Evolutionary conservation across 2,113 vertebrate genomes (phyloP), one percentile per base, ranked within the genome.

Genomic region (Paedocypris sp.): DNA sequence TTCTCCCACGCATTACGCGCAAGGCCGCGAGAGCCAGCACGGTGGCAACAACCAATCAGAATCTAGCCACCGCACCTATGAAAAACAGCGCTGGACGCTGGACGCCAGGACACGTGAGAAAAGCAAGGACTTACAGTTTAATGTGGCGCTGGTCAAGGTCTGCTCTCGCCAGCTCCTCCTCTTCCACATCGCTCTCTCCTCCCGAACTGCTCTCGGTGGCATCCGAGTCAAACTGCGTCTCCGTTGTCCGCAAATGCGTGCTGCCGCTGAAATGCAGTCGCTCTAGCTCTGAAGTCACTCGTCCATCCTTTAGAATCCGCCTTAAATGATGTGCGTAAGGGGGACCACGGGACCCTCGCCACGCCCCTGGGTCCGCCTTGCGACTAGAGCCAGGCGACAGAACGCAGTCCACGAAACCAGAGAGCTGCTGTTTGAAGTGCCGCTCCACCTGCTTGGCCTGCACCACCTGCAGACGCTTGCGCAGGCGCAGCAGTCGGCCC

Each of bases 401-500:
- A 35, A 91, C 85, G 18, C 87, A 88, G 80, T 92, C 91, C 77
- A 97, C 77, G 79, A 99, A 92, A 53, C 93, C 93, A 1, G 91
- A 87, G 45, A 99, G 77, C 76, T 99, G 95, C 72, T 99, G 93
- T 67, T 94, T 91, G 54, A 98, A 87, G 72, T 99, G 95, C 0
- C 95, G 89, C 79, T 99, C 93, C 60, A 97, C 93, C 81, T 98
- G 94, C 78, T 98, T 97, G 3, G 92, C 93, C 77, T 99, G 95
- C 46, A 97, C 95, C 57, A 99, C 90, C 78, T 95, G 93, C 68
- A 99, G 86, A 67, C 94, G 89, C 60, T 97, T 97, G 66, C 93
- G 90, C 57, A 99, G 85, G 35, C 90, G 84, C 4, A 89, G 86
- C 35, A 96, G 86, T 3, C 92, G 79, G 64, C 75, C 89, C 73